Evolutionary conservation across 1,140 invertebrate genomes (phyloP).

Genomic region (Trichonephila inaurata): DNA sequence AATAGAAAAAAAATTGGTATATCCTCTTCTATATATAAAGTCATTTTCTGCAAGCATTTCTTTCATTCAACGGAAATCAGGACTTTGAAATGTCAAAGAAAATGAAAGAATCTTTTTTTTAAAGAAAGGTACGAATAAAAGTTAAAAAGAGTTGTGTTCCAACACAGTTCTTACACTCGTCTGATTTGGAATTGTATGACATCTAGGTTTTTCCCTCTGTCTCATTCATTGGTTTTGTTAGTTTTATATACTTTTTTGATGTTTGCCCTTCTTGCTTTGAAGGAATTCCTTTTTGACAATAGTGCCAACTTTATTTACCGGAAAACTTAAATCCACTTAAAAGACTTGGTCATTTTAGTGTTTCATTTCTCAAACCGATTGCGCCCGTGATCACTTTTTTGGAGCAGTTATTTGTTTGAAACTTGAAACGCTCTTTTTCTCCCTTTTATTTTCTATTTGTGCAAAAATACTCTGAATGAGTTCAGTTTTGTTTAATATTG

Average conservation of each 20-base stretch:
- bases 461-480: neutral
- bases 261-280: neutral
- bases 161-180: neutral
- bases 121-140: neutral
- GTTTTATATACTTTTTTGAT: neutral
- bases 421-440: neutral
- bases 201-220: neutral
- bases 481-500: too few relatives aligned
- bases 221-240: neutral
- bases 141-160: neutral
- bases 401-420: neutral
- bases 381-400: neutral
- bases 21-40: conserved; percentile 3
- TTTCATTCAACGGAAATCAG: conserved; percentile 31
- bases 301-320: conserved; percentile 7
- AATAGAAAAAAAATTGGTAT: neutral
- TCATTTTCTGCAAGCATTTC: conserved; percentile 11
- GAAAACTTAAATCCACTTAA: conserved; percentile 19
- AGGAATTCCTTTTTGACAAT: conserved; percentile 21
- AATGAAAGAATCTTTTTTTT: neutral
- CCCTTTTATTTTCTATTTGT: neutral
- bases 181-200: conserved; percentile 33
- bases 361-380: conserved; percentile 34
- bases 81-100: neutral
- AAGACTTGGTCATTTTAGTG: conserved; percentile 24